phyloP scores from a whole-genome alignment of 2,888 invertebrate species.

The Volucella inanis region DNA sequence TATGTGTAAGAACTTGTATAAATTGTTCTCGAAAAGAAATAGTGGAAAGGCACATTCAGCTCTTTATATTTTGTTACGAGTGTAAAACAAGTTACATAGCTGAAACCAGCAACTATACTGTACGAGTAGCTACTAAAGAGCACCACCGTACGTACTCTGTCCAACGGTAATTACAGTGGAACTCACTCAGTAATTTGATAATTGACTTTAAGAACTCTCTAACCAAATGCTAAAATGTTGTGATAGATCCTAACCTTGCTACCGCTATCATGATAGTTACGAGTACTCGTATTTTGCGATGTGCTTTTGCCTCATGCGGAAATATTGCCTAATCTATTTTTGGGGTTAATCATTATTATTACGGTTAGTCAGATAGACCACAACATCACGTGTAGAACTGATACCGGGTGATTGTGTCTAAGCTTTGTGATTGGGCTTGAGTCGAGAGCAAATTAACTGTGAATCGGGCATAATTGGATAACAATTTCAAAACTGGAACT shows the following conservation, averaged over 20 bases:
- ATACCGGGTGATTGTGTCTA: conserved; percentile 13
- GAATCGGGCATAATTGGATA: conserved; percentile 52
- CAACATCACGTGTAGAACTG: conserved; percentile 42
- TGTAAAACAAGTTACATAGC: neutral
- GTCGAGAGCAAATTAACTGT: conserved; percentile 27
- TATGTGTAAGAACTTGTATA: neutral
- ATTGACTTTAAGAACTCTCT: conserved; percentile 65
- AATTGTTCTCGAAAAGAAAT: too few species aligned
- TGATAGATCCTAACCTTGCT: conserved; percentile 51
- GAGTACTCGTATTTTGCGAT: conserved; percentile 8
- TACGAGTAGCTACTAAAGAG: conserved; percentile 17
- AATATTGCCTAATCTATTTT: conserved; percentile 66
- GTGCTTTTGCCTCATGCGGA: conserved; percentile 45
- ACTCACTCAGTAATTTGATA: conserved; percentile 68
- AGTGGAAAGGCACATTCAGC: too few species aligned
- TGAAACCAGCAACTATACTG: conserved; percentile 13
- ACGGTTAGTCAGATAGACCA: conserved; percentile 63
- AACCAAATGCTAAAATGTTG: conserved; percentile 55
- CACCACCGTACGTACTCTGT: conserved; percentile 25
- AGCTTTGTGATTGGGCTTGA: conserved; percentile 44
- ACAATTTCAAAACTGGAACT: conserved; percentile 54
- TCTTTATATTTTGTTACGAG: too few species aligned
- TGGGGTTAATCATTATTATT: conserved; percentile 64
- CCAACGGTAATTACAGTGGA: conserved; percentile 59
- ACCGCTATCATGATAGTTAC: conserved; percentile 14